Evolutionary conservation across 1,140 invertebrate genomes (phyloP).

Genomic region (Sweltsa coloradensis): DNA sequence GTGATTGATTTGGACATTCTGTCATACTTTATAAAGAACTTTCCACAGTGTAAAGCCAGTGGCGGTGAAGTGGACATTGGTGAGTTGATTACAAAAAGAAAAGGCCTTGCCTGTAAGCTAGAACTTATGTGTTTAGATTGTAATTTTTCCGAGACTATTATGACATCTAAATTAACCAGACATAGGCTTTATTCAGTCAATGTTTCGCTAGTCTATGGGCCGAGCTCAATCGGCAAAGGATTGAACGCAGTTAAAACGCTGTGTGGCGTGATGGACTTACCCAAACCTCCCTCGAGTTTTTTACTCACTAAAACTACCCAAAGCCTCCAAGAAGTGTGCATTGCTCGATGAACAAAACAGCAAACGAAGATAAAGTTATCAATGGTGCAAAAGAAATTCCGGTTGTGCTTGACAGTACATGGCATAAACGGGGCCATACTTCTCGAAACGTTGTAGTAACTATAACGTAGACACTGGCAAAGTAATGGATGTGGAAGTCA

Average conservation of each 20-base stretch:
- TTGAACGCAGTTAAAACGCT: background rate
- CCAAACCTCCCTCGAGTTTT: background rate
- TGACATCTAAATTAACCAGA: background rate
- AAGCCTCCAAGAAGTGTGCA: background rate
- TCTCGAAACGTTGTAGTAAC: conserved; percentile 9
- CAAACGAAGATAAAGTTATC: background rate
- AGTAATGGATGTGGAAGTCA: conserved; percentile 13
- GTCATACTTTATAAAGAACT: background rate
- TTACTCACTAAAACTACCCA: background rate
- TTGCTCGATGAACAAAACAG: background rate
- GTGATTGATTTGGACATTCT: background rate
- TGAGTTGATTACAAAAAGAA: background rate
- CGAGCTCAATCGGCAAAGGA: conserved; percentile 4
- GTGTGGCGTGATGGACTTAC: conserved; percentile 5
- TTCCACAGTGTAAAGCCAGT: background rate
- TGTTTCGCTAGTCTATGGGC: conserved; percentile 1
- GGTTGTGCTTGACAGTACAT: conserved; percentile 10
- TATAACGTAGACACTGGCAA: conserved; percentile 3
- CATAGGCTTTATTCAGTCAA: background rate
- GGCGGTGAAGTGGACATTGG: background rate
- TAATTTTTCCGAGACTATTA: background rate
- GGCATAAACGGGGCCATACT: conserved; percentile 2
- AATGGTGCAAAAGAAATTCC: conserved; percentile 2
- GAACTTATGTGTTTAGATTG: background rate
- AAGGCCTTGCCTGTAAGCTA: background rate